Base-by-base conservation (phyloP, 2,797 vertebrate species). In the Eupleurogrammus muticus region DNA sequence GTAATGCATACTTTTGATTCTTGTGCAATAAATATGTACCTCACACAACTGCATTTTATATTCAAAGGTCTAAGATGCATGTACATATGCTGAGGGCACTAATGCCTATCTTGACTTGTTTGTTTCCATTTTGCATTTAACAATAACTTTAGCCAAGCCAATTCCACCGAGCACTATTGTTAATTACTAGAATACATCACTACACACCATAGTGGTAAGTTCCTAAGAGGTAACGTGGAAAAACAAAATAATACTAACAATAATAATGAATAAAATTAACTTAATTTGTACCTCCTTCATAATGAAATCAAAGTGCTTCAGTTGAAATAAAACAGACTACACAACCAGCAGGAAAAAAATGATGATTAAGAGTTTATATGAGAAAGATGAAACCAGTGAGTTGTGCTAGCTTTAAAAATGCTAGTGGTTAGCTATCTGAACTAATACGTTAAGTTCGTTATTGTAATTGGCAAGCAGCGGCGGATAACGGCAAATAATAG, bases 1-100 rank as follows among this genome's bases (percentile, higher is more conserved):
- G n/a, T n/a, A n/a, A n/a, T n/a, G n/a, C n/a, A n/a, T n/a, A n/a
- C n/a, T n/a, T 3, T 28, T 3, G 28, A 28, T 28, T 3, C 28
- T 28, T 28, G 28, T 28, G 28, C 28, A 28, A 28, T 28, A 28
- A 28, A 28, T 28, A 28, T 28, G n/a, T n/a, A n/a, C n/a, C n/a
- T n/a, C n/a, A n/a, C n/a, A n/a, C n/a, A n/a, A n/a, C n/a, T 40
- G 17, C 10, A 50, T 34, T 12, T 23, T 10, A 35, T 40, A n/a
- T 24, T 3, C 4, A 1, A 24, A 5, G 1, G 5, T 36, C 10
- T 23, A 11, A 5, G 2, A 14, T 51, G 51, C n/a, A 50, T 56
- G n/a, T 20, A 48, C 21, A 46, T 42, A 21, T 11, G 36, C 10
- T 69, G 79, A 80, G 87, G 85, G 80, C 76, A 66, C 59, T 24